Evolutionary conservation across 2,113 vertebrate genomes (phyloP).

Genomic region (Origma solitaria): DNA sequence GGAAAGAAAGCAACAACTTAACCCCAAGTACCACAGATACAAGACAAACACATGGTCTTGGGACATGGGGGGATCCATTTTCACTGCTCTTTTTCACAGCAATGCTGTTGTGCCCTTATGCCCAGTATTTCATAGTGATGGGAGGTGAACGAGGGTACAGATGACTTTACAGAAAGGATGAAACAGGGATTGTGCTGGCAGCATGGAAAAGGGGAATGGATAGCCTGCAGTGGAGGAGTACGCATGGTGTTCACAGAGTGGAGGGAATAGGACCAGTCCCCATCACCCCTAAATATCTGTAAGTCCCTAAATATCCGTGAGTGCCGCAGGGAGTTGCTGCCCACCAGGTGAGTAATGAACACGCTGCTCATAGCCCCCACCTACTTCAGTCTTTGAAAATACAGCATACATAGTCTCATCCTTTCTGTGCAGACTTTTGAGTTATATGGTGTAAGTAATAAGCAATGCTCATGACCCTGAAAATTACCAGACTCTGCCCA

Average conservation of each 20-base stretch:
- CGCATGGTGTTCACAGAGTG: not conserved
- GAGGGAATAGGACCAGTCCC: not conserved
- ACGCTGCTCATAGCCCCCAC: not conserved
- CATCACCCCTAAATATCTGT: not conserved
- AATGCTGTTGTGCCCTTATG: not conserved
- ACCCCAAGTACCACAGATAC: accelerated
- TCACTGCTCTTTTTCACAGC: not conserved
- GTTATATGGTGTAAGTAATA: not conserved
- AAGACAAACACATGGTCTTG: not conserved
- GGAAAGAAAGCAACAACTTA: not conserved
- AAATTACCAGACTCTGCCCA: not conserved
- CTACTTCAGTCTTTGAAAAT: not conserved
- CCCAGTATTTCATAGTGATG: not conserved
- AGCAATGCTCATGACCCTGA: not conserved
- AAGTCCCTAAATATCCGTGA: not conserved
- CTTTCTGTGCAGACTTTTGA: not conserved
- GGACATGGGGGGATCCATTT: accelerated
- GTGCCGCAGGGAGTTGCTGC: not conserved
- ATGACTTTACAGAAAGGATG: not conserved
- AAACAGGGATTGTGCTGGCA: not conserved
- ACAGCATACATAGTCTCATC: not conserved
- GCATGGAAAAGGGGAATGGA: not conserved
- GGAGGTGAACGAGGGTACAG: accelerated
- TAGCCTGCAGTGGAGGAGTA: not conserved
- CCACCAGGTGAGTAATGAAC: not conserved